Evolutionary conservation across 2,113 vertebrate species (phyloP).

Genomic region (Antidorcas marsupialis): DNA sequence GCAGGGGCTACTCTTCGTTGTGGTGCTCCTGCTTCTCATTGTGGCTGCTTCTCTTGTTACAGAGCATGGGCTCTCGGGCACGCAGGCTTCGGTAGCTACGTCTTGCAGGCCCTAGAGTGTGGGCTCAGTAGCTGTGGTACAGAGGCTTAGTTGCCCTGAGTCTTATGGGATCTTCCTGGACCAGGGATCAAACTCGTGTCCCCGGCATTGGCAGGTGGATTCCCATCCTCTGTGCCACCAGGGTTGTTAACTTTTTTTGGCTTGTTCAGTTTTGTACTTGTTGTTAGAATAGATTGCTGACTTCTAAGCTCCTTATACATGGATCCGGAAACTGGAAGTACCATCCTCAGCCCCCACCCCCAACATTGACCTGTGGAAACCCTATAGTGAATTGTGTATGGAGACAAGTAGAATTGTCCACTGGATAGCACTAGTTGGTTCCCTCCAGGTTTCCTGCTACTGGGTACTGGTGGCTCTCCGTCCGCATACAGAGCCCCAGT

Average conservation of each 20-base stretch:
- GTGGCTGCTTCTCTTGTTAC: not conserved
- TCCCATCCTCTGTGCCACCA: not conserved
- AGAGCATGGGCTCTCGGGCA: not conserved
- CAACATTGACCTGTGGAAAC: not conserved
- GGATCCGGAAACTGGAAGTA: not conserved
- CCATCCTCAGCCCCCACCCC: not conserved
- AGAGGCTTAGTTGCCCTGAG: not conserved
- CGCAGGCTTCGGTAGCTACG: rapidly evolving
- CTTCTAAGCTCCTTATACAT: not conserved
- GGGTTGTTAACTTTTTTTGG: not conserved
- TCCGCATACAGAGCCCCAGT: no score
- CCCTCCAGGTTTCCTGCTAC: not conserved
- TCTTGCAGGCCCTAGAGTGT: not conserved
- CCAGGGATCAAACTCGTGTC: not conserved
- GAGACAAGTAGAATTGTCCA: not conserved
- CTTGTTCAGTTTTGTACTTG: not conserved
- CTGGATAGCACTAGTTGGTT: not conserved
- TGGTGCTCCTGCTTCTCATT: rapidly evolving
- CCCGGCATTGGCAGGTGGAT: not conserved
- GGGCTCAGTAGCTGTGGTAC: not conserved
- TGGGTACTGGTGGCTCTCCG: not conserved
- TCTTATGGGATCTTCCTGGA: not conserved
- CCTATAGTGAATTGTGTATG: not conserved
- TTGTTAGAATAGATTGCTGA: not conserved
- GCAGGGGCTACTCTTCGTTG: not conserved